Conservation (phyloP, 2,797 vertebrate genomes). For the Dendrocincla fuliginosa region DNA sequence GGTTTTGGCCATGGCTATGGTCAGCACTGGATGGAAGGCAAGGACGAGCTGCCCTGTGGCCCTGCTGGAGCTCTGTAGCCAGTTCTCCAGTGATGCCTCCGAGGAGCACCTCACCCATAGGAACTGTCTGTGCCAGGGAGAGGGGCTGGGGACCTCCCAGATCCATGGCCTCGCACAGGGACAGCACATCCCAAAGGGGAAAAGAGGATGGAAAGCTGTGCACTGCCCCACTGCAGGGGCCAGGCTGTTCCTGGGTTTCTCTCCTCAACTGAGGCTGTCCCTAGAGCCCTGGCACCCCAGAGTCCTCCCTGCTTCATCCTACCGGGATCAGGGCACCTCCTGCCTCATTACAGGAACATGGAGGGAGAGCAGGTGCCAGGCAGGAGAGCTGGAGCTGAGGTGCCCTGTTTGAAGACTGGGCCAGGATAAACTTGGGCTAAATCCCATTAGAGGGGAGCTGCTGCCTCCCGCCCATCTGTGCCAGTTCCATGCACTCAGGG, state of each 20-base stretch:
- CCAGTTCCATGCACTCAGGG: background rate
- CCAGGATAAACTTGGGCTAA: background rate
- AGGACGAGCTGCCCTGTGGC: background rate
- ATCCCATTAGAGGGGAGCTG: background rate
- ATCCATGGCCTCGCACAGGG: background rate
- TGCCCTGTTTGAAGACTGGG: background rate
- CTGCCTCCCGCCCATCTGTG: background rate
- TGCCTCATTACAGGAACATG: background rate
- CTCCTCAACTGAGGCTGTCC: no score
- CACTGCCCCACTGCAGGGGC: background rate
- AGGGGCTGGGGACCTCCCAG: background rate
- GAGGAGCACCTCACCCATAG: background rate
- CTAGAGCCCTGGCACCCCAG: background rate
- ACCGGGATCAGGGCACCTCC: background rate
- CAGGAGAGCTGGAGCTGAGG: background rate
- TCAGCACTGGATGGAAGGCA: background rate
- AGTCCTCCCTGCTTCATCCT: background rate
- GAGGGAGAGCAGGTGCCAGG: background rate
- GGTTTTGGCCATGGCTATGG: rapidly evolving
- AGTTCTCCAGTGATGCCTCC: rapidly evolving
- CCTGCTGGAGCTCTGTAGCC: background rate
- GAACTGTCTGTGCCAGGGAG: no score
- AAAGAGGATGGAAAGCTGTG: no score
- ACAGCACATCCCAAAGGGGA: background rate
- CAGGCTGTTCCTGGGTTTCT: background rate